Percentiles rank a stretch among this genome's conserved stretches.
Conservation (phyloP, 2,797 vertebrate species). For the Gila robusta region DNA sequence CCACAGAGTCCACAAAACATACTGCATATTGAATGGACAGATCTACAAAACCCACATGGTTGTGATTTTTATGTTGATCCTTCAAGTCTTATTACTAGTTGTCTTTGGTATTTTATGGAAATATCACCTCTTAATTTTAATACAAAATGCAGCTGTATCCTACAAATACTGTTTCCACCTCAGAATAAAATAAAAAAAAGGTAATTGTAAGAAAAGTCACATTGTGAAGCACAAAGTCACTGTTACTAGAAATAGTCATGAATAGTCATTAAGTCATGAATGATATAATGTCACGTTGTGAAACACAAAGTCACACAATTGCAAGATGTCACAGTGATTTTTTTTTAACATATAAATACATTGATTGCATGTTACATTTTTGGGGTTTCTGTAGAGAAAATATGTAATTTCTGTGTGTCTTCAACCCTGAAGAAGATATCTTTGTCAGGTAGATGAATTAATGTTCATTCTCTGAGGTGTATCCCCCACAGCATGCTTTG, state of each 20-base stretch:
- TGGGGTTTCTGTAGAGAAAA: neutral
- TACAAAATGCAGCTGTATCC: neutral
- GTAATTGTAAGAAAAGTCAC: neutral
- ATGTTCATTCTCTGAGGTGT: slow-evolving; percentile 26
- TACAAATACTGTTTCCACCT: neutral
- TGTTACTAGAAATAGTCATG: neutral
- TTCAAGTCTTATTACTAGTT: neutral
- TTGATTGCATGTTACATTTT: neutral
- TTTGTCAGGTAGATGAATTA: slow-evolving; percentile 33
- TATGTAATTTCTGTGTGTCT: neutral
- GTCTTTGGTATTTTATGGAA: neutral
- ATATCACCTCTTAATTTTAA: no score
- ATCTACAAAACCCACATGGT: neutral
- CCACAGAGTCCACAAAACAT: slow-evolving; percentile 35
- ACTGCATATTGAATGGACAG: neutral
- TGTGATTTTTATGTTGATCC: slow-evolving; percentile 2
- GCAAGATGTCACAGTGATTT: no score
- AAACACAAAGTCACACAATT: neutral
- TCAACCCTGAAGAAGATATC: slow-evolving; percentile 8
- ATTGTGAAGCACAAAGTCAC: neutral
- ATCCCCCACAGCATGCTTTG: slow-evolving; percentile 7
- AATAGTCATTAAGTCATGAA: neutral
- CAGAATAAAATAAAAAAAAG: neutral
- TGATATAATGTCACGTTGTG: neutral
- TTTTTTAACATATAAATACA: neutral